phyloP scores from a whole-genome alignment of 2,113 vertebrate species.

The Chunga burmeisteri region DNA sequence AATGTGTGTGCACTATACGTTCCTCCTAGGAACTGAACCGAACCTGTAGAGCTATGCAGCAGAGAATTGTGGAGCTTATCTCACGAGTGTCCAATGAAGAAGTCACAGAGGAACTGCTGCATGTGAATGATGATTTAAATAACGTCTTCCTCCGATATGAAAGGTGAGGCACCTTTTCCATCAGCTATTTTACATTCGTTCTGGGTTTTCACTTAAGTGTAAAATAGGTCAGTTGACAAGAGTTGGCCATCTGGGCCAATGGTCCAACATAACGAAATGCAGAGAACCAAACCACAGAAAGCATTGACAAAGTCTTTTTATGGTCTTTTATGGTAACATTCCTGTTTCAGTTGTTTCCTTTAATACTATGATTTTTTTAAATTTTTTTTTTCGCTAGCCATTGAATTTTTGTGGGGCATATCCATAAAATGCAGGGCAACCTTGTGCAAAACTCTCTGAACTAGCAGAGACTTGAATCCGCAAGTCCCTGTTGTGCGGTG shows the following conservation, averaged over 20 bases:
- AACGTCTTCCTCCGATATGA: conserved; percentile 96
- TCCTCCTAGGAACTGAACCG: conserved; percentile 89
- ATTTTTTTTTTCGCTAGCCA: not conserved
- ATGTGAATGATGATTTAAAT: conserved; percentile 97
- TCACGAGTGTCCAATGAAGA: conserved; percentile 93
- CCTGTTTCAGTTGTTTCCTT: not conserved
- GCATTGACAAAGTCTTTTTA: not conserved
- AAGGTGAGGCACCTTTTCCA: conserved; percentile 73
- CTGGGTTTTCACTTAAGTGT: not conserved
- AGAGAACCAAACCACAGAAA: not conserved
- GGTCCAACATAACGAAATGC: not conserved
- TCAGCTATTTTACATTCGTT: not conserved
- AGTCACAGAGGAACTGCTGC: conserved; percentile 94
- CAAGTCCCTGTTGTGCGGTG: not conserved
- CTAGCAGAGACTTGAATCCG: not conserved
- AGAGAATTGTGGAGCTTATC: conserved; percentile 94
- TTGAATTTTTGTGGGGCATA: not conserved
- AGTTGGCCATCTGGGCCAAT: not conserved
- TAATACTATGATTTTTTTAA: not conserved
- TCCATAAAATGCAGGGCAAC: not conserved
- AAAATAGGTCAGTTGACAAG: not conserved
- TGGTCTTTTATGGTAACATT: not conserved
- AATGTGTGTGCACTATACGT: not conserved
- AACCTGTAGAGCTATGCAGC: conserved; percentile 96
- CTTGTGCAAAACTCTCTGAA: not conserved